Evolutionary conservation across 2,797 vertebrate genomes (phyloP).

Genomic region (Aulostomus chinensis): DNA sequence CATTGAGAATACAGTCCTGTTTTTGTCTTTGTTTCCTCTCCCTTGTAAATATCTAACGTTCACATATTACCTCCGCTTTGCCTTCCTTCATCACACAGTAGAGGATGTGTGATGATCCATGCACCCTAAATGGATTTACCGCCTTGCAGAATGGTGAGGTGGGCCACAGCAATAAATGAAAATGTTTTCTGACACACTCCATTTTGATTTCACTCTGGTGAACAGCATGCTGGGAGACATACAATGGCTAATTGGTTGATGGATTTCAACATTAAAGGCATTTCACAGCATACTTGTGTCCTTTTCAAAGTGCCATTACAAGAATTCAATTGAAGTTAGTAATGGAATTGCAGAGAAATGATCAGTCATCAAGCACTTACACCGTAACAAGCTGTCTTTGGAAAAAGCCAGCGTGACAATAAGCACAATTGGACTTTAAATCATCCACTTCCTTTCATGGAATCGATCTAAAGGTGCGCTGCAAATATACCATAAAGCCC

Average conservation of each 20-base stretch:
- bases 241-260: conserved; percentile 69
- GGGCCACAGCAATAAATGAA: conserved; percentile 49
- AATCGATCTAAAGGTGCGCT: too few species aligned
- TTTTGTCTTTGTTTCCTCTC: conserved; percentile 11
- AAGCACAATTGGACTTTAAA: conserved; percentile 39
- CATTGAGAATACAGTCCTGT: too few species aligned
- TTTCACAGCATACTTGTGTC: conserved; percentile 63
- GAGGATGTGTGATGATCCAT: conserved; percentile 37
- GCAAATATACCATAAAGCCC: too few species aligned
- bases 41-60: conserved; percentile 11
- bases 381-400: conserved; percentile 16
- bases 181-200: conserved; percentile 62
- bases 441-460: conserved; percentile 16
- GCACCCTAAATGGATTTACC: conserved; percentile 48
- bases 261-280: conserved; percentile 61
- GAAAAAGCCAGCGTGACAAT: conserved; percentile 42
- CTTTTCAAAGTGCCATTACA: conserved; percentile 67
- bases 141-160: conserved; percentile 41
- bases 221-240: conserved; percentile 48
- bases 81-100: conserved; percentile 9
- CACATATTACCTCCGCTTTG: conserved; percentile 18
- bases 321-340: conserved; percentile 56
- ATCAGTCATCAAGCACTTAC: conserved; percentile 39
- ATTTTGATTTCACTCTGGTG: conserved; percentile 62
- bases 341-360: conserved; percentile 46